Conservation (phyloP, 2,113 vertebrate species). For the Xiphorhynchus elegans region DNA sequence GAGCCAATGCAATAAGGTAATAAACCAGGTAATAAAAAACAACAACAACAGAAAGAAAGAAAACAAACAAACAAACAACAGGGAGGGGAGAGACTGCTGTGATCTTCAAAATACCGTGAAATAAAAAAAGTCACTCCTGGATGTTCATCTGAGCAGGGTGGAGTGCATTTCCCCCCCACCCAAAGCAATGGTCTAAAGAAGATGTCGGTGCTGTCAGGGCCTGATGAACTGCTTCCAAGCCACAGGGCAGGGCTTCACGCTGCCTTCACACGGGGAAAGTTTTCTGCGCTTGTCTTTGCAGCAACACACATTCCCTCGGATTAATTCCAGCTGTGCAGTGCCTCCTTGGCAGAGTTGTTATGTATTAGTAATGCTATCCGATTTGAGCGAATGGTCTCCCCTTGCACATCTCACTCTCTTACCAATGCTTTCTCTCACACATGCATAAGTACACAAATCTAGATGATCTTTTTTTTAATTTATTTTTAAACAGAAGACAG, state of each 20-base stretch:
- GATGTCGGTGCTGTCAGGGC: slow-evolving; percentile 63
- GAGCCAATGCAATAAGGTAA: background rate
- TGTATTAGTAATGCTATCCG: slow-evolving; percentile 35
- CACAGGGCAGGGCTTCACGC: slow-evolving; percentile 72
- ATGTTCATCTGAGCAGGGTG: background rate
- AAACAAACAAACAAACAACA: background rate
- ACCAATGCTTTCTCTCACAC: background rate
- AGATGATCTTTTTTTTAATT: background rate
- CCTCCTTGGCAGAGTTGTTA: slow-evolving; percentile 31
- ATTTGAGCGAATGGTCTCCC: slow-evolving; percentile 16
- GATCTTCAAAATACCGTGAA: background rate
- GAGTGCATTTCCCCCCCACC: background rate
- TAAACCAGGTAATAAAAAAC: background rate
- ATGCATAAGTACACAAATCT: background rate
- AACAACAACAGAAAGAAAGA: background rate
- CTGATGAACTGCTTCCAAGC: slow-evolving; percentile 66
- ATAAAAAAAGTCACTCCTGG: background rate
- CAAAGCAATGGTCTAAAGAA: background rate
- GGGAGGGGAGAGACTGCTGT: background rate
- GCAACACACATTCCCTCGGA: slow-evolving; percentile 38
- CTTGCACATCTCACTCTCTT: background rate
- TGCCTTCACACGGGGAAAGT: slow-evolving; percentile 57
- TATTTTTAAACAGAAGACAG: background rate
- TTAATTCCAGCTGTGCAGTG: slow-evolving; percentile 75
- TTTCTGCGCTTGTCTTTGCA: slow-evolving; percentile 57